Percentiles rank a stretch among this genome's conserved stretches.
Conservation (phyloP, 1,140 invertebrate species). For the Drosophila sulfurigaster region DNA sequence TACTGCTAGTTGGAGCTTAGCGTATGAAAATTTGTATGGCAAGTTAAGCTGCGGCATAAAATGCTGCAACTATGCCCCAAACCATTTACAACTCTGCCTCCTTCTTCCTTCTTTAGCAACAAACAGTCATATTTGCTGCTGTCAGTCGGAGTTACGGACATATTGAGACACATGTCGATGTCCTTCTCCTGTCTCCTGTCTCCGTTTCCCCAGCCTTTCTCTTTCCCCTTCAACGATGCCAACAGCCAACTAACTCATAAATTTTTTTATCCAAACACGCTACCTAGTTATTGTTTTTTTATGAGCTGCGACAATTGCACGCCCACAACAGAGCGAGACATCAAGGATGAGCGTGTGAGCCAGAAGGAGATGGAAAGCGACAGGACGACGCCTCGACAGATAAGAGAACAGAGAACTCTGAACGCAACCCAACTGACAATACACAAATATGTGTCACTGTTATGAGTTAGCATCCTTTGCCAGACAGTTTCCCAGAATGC, state of each 20-base stretch:
- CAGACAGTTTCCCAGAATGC: slow-evolving; percentile 40
- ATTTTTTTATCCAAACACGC: slow-evolving; percentile 75
- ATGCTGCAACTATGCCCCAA: slow-evolving; percentile 44
- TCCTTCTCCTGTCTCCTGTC: slow-evolving; percentile 39
- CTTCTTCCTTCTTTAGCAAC: background rate
- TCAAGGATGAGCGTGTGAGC: background rate
- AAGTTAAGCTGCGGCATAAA: slow-evolving; percentile 72
- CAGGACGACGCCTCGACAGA: background rate
- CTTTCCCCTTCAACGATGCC: background rate
- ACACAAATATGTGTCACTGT: slow-evolving; percentile 44
- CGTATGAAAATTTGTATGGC: slow-evolving; percentile 69
- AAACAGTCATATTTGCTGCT: slow-evolving; percentile 52
- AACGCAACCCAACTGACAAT: slow-evolving; percentile 11
- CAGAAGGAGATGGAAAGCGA: background rate
- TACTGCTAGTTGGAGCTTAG: background rate
- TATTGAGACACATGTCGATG: slow-evolving; percentile 70
- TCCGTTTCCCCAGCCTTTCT: too few species aligned
- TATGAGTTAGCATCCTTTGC: slow-evolving; percentile 58
- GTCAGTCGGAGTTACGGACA: slow-evolving; percentile 66
- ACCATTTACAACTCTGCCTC: background rate
- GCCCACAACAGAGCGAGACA: slow-evolving; percentile 31
- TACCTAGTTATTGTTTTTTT: slow-evolving; percentile 76
- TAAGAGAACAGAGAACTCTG: slow-evolving; percentile 1
- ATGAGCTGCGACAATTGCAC: slow-evolving; percentile 71
- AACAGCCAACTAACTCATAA: slow-evolving; percentile 58